A percentile compares a stretch with the other conserved stretches of the same genome.
Conservation (phyloP, 2,797 vertebrate species). For the Chromis chromis region DNA sequence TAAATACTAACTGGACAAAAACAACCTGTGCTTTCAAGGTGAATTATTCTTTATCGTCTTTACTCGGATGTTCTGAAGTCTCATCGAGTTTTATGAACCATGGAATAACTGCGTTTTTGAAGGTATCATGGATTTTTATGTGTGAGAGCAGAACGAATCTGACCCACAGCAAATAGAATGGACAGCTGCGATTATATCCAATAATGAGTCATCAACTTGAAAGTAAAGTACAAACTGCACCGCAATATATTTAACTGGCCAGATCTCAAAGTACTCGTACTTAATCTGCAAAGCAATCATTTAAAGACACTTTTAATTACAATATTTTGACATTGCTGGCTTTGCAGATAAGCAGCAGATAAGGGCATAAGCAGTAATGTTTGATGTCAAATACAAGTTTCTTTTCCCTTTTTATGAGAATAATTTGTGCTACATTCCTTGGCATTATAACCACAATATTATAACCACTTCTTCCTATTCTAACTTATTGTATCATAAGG, state of each 20-base stretch:
- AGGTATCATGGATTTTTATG: constrained; percentile 14
- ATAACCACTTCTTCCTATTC: neutral
- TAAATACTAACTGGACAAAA: constrained; percentile 42
- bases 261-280: constrained; percentile 3
- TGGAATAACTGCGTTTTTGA: constrained; percentile 8
- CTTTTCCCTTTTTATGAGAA: neutral
- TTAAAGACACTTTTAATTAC: neutral
- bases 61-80: constrained; percentile 31
- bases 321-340: neutral
- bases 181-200: constrained; percentile 45
- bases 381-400: neutral
- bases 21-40: constrained; percentile 17
- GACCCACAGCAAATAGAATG: constrained; percentile 27
- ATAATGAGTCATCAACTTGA: constrained; percentile 19
- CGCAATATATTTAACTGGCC: constrained; percentile 40
- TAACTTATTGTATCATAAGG: neutral
- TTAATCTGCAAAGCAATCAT: neutral
- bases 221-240: constrained; percentile 23
- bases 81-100: constrained; percentile 53
- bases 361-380: neutral
- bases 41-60: constrained; percentile 33
- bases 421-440: neutral
- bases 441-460: neutral
- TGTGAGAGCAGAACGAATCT: constrained; percentile 18
- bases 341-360: neutral